These are phyloP conservation scores for Anguilla japonica DNA, from an alignment of 2,113 vertebrate species.

Conservation along the genomic window DNA sequence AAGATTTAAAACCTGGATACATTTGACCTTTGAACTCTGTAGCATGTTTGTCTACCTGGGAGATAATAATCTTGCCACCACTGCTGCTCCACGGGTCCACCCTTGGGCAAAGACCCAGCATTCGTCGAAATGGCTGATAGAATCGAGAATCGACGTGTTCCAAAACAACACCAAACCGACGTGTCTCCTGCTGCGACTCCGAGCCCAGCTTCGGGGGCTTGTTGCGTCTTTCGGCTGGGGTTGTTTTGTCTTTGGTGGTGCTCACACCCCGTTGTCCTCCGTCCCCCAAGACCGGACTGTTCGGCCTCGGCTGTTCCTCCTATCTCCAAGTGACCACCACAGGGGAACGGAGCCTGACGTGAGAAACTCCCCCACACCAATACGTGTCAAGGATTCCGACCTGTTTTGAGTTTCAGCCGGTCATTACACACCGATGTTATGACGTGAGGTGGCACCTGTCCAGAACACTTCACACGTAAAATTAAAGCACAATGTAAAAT, in stretches of 20 bases:
- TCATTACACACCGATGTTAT: constrained; percentile 51
- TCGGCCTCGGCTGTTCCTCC: constrained; percentile 37
- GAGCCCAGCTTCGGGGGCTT: constrained; percentile 45
- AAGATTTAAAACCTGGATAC: no score
- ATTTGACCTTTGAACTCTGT: neutral
- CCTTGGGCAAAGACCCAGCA: neutral
- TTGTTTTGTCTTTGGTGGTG: constrained; percentile 62
- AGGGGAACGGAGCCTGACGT: constrained; percentile 23
- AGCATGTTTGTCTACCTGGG: neutral
- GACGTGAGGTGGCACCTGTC: constrained; percentile 45
- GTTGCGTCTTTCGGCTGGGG: constrained; percentile 38
- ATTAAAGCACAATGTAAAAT: constrained; percentile 29
- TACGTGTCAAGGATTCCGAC: constrained; percentile 34
- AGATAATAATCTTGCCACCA: neutral
- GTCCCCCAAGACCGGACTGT: constrained; percentile 44
- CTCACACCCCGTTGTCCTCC: constrained; percentile 51
- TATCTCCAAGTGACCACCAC: constrained; percentile 28
- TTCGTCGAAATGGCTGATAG: neutral
- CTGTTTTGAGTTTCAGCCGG: constrained; percentile 38
- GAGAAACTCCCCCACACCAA: constrained; percentile 31
- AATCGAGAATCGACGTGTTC: no score
- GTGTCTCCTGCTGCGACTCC: neutral
- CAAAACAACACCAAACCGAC: no score
- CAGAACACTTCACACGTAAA: constrained; percentile 36
- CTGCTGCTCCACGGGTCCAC: neutral